Percentiles rank a stretch among this genome's conserved stretches.
Evolutionary conservation across 1,140 invertebrate genomes (phyloP).

Genomic region (Anastrepha obliqua): DNA sequence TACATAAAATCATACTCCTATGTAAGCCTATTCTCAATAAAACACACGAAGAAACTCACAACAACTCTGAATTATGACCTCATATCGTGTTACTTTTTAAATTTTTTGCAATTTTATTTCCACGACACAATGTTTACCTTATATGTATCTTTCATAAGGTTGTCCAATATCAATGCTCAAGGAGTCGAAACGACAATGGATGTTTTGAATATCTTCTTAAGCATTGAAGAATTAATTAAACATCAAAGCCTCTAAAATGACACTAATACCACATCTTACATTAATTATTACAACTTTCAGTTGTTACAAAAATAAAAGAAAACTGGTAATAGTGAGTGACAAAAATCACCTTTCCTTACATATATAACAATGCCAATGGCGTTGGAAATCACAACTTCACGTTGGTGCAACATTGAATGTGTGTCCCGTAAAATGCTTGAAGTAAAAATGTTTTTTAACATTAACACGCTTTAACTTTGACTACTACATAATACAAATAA

Average conservation of each 20-base stretch:
- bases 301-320: background rate
- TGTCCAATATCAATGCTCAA: too few species aligned
- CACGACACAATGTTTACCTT: too few species aligned
- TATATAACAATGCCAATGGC: background rate
- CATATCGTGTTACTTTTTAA: too few species aligned
- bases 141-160: too few species aligned
- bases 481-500: constrained; percentile 12
- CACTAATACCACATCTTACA: background rate
- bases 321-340: background rate
- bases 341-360: background rate
- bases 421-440: background rate
- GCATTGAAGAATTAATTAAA: background rate
- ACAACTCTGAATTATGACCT: too few species aligned
- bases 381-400: background rate
- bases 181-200: too few species aligned
- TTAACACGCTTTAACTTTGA: background rate
- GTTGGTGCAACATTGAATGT: background rate
- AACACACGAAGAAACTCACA: too few species aligned
- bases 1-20: too few species aligned
- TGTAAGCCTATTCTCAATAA: too few species aligned
- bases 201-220: too few species aligned
- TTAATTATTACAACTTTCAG: too few species aligned
- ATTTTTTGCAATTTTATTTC: too few species aligned
- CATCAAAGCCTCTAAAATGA: background rate
- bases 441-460: background rate